These are phyloP conservation scores for Zelleria hepariella DNA, from an alignment of 2,888 invertebrate genomes.

Conservation along the genomic window DNA sequence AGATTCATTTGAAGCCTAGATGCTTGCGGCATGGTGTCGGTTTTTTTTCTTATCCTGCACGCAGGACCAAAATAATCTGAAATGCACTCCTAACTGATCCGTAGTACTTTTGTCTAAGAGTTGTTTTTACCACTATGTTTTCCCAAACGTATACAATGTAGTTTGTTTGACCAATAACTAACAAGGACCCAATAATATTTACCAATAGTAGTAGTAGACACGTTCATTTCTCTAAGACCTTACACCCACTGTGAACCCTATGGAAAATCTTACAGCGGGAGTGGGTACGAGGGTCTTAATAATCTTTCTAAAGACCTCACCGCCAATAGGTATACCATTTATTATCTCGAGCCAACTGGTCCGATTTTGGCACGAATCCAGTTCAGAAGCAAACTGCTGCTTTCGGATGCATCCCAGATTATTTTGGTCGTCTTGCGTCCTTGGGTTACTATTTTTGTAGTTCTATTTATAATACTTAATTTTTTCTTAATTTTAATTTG, in stretches of 20 bases:
- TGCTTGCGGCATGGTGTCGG: conserved; percentile 67
- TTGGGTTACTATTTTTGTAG: conserved; percentile 46
- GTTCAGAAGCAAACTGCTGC: conserved; percentile 30
- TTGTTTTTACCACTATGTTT: not conserved
- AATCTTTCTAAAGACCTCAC: too few species aligned
- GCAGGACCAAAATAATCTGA: conserved; percentile 19
- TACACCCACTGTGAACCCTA: too few species aligned
- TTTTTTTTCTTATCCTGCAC: conserved; percentile 15
- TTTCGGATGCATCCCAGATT: conserved; percentile 49
- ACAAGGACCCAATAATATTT: not conserved
- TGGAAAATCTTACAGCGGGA: too few species aligned
- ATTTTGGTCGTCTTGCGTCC: conserved; percentile 46
- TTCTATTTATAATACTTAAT: conserved; percentile 35
- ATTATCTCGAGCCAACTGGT: not conserved
- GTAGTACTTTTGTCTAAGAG: not conserved
- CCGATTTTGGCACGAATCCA: not conserved
- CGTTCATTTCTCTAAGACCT: too few species aligned
- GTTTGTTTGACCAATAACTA: not conserved
- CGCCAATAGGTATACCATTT: too few species aligned
- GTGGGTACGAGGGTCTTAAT: too few species aligned
- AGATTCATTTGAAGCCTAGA: conserved; percentile 19
- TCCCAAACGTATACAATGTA: not conserved
- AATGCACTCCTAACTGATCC: not conserved
- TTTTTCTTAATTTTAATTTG: conserved; percentile 14
- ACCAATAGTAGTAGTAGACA: too few species aligned